phyloP scores from a whole-genome alignment of 2,888 invertebrate species.

The Drosophila fulvimacula region DNA sequence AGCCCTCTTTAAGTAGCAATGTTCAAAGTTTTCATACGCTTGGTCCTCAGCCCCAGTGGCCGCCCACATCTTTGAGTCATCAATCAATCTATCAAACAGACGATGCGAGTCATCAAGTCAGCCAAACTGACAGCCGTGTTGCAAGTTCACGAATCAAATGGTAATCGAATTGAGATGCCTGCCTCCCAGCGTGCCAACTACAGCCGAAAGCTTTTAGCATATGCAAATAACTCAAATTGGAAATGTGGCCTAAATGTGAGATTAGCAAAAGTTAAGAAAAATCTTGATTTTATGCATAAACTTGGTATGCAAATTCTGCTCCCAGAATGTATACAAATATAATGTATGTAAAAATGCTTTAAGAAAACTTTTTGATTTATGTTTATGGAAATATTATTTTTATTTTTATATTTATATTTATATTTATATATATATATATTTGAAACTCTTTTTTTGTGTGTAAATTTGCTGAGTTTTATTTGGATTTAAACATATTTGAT shows the following conservation, averaged over 20 bases:
- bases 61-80: constrained; percentile 43
- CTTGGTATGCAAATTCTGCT: neutral
- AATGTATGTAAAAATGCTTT: neutral
- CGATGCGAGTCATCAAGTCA: constrained; percentile 75
- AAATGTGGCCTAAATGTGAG: constrained; percentile 24
- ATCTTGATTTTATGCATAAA: constrained; percentile 9
- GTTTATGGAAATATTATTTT: constrained; percentile 1
- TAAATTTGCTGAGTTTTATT: neutral
- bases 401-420: neutral
- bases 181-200: neutral
- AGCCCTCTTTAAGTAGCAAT: constrained; percentile 35
- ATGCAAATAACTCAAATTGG: constrained; percentile 60
- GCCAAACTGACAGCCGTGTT: constrained; percentile 63
- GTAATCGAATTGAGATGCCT: constrained; percentile 61
- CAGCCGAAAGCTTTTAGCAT: constrained; percentile 59
- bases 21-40: constrained; percentile 18
- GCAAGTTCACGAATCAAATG: constrained; percentile 74
- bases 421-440: no score
- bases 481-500: no score
- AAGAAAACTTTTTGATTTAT: neutral
- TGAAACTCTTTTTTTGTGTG: no score
- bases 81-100: constrained; percentile 61
- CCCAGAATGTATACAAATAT: neutral
- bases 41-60: constrained; percentile 12
- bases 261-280: constrained; percentile 19